A percentile compares a stretch with the other conserved stretches of the same genome.
phyloP scores from a whole-genome alignment of 1,140 invertebrate genomes.

The Apis florea region DNA sequence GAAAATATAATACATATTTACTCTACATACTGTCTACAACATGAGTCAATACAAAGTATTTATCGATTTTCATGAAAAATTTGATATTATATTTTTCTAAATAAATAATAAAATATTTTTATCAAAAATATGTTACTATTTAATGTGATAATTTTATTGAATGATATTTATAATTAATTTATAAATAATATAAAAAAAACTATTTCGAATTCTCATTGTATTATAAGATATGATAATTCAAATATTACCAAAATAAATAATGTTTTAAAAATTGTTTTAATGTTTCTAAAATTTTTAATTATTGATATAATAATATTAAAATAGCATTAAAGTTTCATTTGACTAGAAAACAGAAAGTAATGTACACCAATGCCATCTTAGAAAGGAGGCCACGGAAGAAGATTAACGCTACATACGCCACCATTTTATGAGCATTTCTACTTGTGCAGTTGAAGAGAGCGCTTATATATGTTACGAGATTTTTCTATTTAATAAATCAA shows the following conservation, averaged over 20 bases:
- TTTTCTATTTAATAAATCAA: constrained; percentile 3
- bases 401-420: constrained; percentile 40
- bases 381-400: constrained; percentile 48
- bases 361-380: constrained; percentile 42
- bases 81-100: not conserved
- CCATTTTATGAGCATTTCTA: constrained; percentile 64
- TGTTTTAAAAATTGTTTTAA: not conserved
- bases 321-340: constrained; percentile 14
- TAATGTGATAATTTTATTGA: no score
- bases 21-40: not conserved
- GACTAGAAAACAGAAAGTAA: constrained; percentile 18
- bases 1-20: no score
- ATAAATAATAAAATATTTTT: not conserved
- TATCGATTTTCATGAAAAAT: constrained; percentile 28
- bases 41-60: constrained; percentile 16
- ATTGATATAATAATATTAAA: not conserved
- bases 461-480: constrained; percentile 30
- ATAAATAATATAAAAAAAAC: not conserved
- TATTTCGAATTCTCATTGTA: not conserved
- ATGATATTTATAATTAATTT: not conserved
- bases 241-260: not conserved
- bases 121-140: not conserved
- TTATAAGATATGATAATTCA: not conserved
- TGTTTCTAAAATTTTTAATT: not conserved
- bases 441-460: constrained; percentile 46